Evolutionary conservation across 92 coral and sea anemone species (phyloP).

Genomic region (Phymanthus crucifer): DNA sequence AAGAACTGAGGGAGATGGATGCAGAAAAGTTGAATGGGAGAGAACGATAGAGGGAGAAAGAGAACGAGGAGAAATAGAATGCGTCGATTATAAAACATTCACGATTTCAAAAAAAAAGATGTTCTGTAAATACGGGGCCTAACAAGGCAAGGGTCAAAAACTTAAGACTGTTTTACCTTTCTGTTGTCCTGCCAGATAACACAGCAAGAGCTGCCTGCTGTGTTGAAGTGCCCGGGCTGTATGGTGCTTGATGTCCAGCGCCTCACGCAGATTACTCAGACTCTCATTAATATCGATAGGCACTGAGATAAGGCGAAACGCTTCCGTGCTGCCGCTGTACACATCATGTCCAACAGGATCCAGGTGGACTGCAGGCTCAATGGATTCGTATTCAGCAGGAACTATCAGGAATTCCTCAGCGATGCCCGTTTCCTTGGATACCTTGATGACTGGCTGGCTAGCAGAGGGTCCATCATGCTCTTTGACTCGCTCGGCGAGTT

Average conservation of each 20-base stretch:
- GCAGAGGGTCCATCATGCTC: slow-evolving; percentile 74
- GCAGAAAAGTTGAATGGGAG: no score
- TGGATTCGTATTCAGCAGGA: slow-evolving; percentile 63
- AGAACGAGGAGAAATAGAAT: no score
- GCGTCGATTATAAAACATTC: no score
- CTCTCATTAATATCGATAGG: slow-evolving; percentile 81
- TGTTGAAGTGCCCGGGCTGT: slow-evolving; percentile 90
- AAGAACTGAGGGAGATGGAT: no score
- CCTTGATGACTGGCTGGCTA: slow-evolving; percentile 74
- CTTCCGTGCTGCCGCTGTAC: slow-evolving; percentile 85
- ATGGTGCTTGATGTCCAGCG: slow-evolving; percentile 85
- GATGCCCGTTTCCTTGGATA: slow-evolving; percentile 77
- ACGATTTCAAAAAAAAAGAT: no score
- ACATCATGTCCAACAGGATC: slow-evolving; percentile 97
- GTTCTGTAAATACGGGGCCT: no score
- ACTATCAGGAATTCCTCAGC: slow-evolving; percentile 71
- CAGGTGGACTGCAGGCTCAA: slow-evolving; percentile 97
- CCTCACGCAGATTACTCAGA: slow-evolving; percentile 66
- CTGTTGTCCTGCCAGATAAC: slow-evolving; percentile 93
- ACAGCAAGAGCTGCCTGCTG: slow-evolving; percentile 86
- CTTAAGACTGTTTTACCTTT: slow-evolving; percentile 42
- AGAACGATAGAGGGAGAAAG: no score
- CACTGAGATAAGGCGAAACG: slow-evolving; percentile 84
- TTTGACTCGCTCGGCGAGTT: slow-evolving; percentile 68
- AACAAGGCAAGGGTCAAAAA: no score